phyloP scores from a whole-genome alignment of 1,140 invertebrate species.

The Andrena cerasifolii region DNA sequence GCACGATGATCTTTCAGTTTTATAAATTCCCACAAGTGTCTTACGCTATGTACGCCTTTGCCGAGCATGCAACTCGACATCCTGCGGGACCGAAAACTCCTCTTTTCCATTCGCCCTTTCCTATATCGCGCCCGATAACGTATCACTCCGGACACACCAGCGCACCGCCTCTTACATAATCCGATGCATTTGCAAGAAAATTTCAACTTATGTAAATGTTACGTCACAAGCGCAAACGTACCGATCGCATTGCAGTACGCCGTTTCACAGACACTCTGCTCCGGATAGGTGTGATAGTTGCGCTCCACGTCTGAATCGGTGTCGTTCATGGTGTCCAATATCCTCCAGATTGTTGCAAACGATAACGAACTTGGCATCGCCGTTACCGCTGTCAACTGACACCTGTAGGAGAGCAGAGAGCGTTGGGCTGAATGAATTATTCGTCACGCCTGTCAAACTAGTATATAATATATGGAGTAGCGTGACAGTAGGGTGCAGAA shows the following conservation, averaged over 20 bases:
- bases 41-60: not conserved
- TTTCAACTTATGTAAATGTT: constrained; percentile 42
- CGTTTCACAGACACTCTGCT: constrained; percentile 22
- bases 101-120: not conserved
- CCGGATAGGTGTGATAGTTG: not conserved
- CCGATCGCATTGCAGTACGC: constrained; percentile 22
- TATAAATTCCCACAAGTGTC: not conserved
- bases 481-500: not conserved
- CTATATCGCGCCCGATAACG: not conserved
- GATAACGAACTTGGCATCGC: not conserved
- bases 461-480: no score
- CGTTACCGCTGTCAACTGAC: not conserved
- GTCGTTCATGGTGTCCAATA: not conserved
- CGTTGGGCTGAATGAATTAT: not conserved
- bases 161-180: not conserved
- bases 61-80: not conserved
- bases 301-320: not conserved
- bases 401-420: not conserved
- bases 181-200: not conserved
- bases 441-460: not conserved
- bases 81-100: not conserved
- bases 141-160: not conserved
- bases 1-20: not conserved
- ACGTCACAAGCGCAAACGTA: constrained; percentile 4
- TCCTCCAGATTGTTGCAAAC: not conserved